Evolutionary conservation across 2,888 invertebrate species (phyloP), one percentile per base, ranked within the genome.

Genomic region (Timema podura): DNA sequence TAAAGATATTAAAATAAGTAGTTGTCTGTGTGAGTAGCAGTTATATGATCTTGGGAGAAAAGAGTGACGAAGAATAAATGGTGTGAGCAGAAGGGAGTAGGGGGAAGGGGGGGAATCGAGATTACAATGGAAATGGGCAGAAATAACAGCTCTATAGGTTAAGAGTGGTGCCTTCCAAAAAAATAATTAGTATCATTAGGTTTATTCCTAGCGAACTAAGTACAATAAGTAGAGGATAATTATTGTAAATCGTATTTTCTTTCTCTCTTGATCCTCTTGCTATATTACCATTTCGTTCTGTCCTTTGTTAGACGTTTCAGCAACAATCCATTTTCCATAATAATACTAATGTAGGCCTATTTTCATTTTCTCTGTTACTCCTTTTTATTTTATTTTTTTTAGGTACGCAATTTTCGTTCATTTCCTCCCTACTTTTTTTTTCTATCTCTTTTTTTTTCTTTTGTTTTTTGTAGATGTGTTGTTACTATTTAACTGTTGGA

Each of bases 391-490:
- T n/a, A 30, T 30, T 30, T 46, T 51, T 45, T 48, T 11, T 15
- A 57, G 66, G 65, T 65, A 69, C 69, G 69, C 69, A 69, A 69
- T 65, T 68, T 68, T 48, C 44, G 49, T 68, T 8, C n/a, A 45
- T 68, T 64, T 48, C 15, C 65, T 66, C 48, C 15, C 57, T 61
- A 61, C 61, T 44, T 44, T 61, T 61, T 61, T 61, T 61, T 61
- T 61, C 44, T 61, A 30, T 30, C 30, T 61, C 61, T 61, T 61
- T 10, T 61, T 44, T 61, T 61, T 5, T 61, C 44, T 61, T 10
- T 30, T 11, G 13, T 61, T 15, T 54, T 57, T 61, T 61, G 30
- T 30, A 30, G 30, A 30, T 30, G 30, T 30, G 30, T 30, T 30
- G 30, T 30, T 30, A 30, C 3, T 30, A 30, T 30, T 30, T 30